Base-by-base conservation (phyloP, 2,113 vertebrate genomes). In the Physeter macrocephalus region DNA sequence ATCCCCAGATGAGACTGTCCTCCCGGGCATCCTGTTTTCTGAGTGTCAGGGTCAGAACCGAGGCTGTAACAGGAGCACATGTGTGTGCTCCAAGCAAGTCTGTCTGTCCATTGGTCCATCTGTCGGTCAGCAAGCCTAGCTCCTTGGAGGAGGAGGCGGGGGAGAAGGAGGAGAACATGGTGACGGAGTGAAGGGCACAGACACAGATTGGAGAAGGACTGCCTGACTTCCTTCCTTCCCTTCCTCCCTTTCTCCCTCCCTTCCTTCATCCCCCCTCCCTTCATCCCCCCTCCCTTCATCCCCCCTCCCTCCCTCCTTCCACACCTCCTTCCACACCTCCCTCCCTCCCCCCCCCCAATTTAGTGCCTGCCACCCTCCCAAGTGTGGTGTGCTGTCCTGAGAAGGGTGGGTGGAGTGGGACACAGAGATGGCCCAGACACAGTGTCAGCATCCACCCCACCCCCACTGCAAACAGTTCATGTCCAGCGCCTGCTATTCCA, bases 291-390 rank as follows among this genome's bases (percentile, higher is more conserved):
- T 4, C 8, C 6, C 31, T 27, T n/a, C n/a, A 8, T 2, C 8
- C 34, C 2, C 18, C 21, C 14, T 21, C n/a, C 9, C 39, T 8
- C 66, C 39, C 6, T 3, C 34, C 46, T 61, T 61, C 39, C n/a
- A n/a, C n/a, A n/a, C 36, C 20, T 11, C n/a, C 39, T 7, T 43
- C 7, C n/a, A n/a, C n/a, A n/a, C 31, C 3, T 10, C 6, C 36
- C 36, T 6, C 8, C 8, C 6, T 3, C 8, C 39, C 3, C 12
- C 43, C 23, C 1, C 9, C 13, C 34, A 21, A 3, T 12, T 25
- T 5, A 62, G 91, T 18, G 34, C 18, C 54, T 6, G 59, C n/a
- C 6, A 4, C 25, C n/a, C 78, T 61, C 46, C 36, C 31, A 20
- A 41, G 29, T 4, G 12, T 7, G 13, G 8, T 6, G 23, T n/a